phyloP scores from a whole-genome alignment of 2,113 vertebrate species.

The Bungarus multicinctus region DNA sequence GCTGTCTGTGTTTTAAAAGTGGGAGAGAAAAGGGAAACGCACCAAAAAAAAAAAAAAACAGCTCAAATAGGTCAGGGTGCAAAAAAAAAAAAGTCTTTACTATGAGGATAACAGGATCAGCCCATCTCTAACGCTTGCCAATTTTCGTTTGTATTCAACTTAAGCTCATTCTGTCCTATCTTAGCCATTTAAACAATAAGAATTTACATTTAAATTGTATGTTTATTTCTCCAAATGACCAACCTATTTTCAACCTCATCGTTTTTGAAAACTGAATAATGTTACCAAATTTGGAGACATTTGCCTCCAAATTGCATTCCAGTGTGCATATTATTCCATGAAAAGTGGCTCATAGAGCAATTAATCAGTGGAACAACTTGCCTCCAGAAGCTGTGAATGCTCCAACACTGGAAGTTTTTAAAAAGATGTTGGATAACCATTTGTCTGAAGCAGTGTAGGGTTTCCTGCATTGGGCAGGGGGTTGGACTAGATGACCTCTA shows the following conservation, averaged over 20 bases:
- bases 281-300: not conserved
- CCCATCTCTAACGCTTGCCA: not conserved
- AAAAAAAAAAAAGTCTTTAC: not conserved
- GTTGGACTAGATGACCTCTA: too few species aligned
- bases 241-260: not conserved
- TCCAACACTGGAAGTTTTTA: too few species aligned
- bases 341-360: not conserved
- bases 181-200: not conserved
- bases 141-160: not conserved
- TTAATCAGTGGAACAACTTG: too few species aligned
- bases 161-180: not conserved
- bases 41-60: not conserved
- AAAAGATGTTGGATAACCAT: too few species aligned
- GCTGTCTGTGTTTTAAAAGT: not conserved
- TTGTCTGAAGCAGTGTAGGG: too few species aligned
- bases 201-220: not conserved
- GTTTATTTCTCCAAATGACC: not conserved
- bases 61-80: not conserved
- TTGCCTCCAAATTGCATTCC: not conserved
- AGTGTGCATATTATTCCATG: not conserved
- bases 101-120: not conserved
- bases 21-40: not conserved
- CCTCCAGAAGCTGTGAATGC: too few species aligned
- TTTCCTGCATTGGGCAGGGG: too few species aligned
- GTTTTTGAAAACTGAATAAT: not conserved